Conservation (phyloP, 2,888 invertebrate species). For the Anthophora plumipes region DNA sequence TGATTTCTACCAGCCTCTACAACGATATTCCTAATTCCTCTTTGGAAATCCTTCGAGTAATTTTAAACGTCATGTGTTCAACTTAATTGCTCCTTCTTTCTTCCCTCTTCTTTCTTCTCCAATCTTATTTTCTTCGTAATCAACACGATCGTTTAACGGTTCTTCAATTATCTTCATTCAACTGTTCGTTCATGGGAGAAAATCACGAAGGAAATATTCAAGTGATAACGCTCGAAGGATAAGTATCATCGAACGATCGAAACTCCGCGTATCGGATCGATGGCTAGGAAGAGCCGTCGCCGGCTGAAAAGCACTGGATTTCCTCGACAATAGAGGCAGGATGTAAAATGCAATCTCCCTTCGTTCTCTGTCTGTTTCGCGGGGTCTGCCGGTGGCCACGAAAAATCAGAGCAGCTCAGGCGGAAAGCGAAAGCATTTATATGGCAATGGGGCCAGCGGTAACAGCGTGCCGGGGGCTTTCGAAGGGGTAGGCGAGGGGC, state of each 20-base stretch:
- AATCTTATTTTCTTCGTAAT: not conserved
- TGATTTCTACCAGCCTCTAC: conserved; percentile 4
- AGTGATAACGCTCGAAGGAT: not conserved
- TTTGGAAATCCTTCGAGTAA: conserved; percentile 1
- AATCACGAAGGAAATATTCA: not conserved
- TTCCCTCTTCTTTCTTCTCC: not conserved
- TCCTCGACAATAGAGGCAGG: conserved; percentile 53
- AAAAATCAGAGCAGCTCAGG: conserved; percentile 76
- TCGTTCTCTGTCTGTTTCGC: conserved; percentile 40
- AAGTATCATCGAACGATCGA: conserved; percentile 40
- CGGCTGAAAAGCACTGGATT: conserved; percentile 58
- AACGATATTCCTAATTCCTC: conserved; percentile 59
- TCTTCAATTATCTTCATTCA: not conserved
- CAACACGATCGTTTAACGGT: too few relatives aligned
- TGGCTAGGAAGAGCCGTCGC: conserved; percentile 40
- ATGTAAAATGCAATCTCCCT: conserved; percentile 56
- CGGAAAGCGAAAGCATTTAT: conserved; percentile 80
- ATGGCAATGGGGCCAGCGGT: conserved; percentile 71
- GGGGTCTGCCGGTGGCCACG: conserved; percentile 63
- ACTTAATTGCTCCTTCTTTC: not conserved
- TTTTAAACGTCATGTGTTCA: not conserved
- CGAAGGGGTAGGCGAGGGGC: conserved; percentile 66
- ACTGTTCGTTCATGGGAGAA: not conserved
- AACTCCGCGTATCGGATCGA: conserved; percentile 63
- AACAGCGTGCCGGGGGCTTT: conserved; percentile 58